These are phyloP conservation scores for Conops quadrifasciatus DNA, from an alignment of 2,888 invertebrate genomes.

Conservation along the genomic window DNA sequence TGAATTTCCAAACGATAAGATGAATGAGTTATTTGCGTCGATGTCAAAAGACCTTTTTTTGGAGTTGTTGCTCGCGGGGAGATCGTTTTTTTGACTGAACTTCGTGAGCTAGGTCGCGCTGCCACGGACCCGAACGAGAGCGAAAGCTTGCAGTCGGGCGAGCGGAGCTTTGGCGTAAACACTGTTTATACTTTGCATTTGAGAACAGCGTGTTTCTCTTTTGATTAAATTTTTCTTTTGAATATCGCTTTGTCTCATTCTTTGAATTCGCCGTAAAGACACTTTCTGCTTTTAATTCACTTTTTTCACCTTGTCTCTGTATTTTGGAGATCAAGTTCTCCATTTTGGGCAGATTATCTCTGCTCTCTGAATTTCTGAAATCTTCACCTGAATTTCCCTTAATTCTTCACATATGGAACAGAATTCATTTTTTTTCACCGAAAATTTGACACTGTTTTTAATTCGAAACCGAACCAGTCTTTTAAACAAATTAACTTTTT, in stretches of 20 bases:
- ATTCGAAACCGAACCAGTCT: conserved; percentile 38
- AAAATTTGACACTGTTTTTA: conserved; percentile 9
- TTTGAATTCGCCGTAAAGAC: conserved; percentile 31
- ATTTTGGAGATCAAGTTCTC: conserved; percentile 32
- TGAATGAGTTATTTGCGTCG: too few species aligned
- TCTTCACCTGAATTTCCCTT: conserved; percentile 30
- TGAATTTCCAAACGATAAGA: too few species aligned
- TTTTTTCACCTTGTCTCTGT: conserved; percentile 29
- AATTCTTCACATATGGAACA: conserved; percentile 25
- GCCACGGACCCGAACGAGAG: too few species aligned
- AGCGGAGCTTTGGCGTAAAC: too few species aligned
- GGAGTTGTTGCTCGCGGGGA: too few species aligned
- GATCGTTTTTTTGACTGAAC: too few species aligned
- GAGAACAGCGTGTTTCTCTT: neutral
- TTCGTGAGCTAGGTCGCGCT: too few species aligned
- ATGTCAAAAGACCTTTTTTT: too few species aligned
- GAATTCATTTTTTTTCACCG: conserved; percentile 28
- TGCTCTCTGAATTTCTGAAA: conserved; percentile 40
- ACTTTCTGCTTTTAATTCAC: conserved; percentile 10
- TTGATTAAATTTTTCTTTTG: neutral
- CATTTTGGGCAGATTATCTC: conserved; percentile 35
- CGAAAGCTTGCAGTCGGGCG: too few species aligned
- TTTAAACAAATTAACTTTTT: conserved; percentile 20
- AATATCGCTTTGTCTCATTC: conserved; percentile 1
- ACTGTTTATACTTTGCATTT: neutral